Percentiles rank a stretch among this genome's conserved stretches.
These are phyloP conservation scores for Dipodomys ordii DNA, from an alignment of 2,113 vertebrate genomes.

Conservation along the genomic window DNA sequence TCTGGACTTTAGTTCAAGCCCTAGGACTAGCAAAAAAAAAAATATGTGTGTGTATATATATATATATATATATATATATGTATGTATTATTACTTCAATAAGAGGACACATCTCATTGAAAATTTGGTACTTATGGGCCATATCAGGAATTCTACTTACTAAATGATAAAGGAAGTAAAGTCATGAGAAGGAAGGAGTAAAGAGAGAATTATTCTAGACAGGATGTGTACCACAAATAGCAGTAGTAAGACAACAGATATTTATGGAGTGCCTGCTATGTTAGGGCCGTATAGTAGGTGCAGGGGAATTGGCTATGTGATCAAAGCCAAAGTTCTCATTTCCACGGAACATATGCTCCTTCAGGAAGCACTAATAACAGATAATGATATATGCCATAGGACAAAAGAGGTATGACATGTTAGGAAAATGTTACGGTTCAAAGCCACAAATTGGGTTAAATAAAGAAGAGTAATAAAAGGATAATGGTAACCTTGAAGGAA, in stretches of 20 bases:
- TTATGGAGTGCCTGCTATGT: neutral
- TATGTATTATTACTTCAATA: too few relatives aligned
- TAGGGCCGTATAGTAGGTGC: neutral
- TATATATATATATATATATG: too few relatives aligned
- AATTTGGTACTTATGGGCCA: too few relatives aligned
- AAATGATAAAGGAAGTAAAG: neutral
- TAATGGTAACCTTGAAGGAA: too few relatives aligned
- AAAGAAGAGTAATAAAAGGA: too few relatives aligned
- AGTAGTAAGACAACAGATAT: neutral
- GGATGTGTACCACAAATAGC: neutral
- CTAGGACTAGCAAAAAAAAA: too few relatives aligned
- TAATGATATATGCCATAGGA: neutral
- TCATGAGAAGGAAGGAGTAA: neutral
- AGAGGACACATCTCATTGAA: too few relatives aligned
- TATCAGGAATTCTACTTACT: neutral
- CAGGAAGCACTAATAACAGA: neutral
- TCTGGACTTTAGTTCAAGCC: too few relatives aligned
- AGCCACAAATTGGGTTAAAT: too few relatives aligned
- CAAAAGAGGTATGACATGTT: too few relatives aligned
- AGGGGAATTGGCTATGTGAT: neutral
- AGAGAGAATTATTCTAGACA: neutral
- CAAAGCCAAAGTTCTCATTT: neutral
- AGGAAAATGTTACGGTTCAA: too few relatives aligned
- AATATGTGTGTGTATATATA: too few relatives aligned
- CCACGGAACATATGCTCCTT: neutral